Percentiles rank a stretch among this genome's conserved stretches.
These are phyloP conservation scores for Excalfactoria chinensis DNA, from an alignment of 2,113 vertebrate species.

Conservation along the genomic window DNA sequence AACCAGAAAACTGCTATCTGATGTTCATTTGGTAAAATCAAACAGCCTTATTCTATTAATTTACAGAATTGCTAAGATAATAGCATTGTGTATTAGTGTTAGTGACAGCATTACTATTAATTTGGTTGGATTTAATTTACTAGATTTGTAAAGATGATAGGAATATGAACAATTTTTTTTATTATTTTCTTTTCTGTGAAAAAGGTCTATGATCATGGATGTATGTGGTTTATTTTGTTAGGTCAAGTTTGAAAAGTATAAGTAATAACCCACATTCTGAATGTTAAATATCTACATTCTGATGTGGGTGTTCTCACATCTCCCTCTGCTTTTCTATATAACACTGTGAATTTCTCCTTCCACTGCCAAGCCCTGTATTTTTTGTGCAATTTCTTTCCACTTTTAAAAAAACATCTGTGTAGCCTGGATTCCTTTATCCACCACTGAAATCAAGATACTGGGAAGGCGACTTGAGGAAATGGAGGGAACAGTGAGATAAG, in stretches of 20 bases:
- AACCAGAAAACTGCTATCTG: background rate
- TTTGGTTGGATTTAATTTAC: background rate
- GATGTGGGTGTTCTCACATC: background rate
- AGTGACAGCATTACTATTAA: background rate
- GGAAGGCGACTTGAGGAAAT: background rate
- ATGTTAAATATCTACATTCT: background rate
- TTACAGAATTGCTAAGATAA: background rate
- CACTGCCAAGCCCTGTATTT: background rate
- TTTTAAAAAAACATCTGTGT: background rate
- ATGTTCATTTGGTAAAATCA: background rate
- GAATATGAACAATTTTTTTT: background rate
- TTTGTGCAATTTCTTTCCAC: background rate
- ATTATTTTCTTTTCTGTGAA: background rate
- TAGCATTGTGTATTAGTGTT: background rate
- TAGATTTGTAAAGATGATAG: background rate
- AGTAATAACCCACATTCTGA: background rate
- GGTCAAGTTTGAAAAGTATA: background rate
- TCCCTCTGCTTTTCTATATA: background rate
- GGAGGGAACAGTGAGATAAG: background rate
- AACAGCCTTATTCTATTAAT: background rate
- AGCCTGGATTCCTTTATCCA: background rate
- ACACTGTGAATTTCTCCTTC: background rate
- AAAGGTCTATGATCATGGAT: background rate
- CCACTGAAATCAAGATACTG: background rate
- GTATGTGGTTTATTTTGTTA: background rate